These are phyloP conservation scores for Prunella himalayana DNA, from an alignment of 2,113 vertebrate species.

Conservation along the genomic window DNA sequence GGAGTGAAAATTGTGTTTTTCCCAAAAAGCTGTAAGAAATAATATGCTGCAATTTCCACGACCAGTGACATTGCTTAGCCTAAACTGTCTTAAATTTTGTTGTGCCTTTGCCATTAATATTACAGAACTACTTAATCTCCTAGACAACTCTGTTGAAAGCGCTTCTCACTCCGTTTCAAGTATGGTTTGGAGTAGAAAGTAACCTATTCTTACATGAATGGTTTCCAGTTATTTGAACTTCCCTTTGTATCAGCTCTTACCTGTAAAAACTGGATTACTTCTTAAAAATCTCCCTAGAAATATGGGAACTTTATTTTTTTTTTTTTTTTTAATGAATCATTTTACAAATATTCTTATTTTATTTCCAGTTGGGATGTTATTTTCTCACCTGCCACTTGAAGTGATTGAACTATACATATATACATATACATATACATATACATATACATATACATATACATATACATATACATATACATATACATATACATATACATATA, in stretches of 20 bases:
- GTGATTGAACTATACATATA: neutral
- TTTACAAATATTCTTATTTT: neutral
- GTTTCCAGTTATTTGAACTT: neutral
- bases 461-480: too few species aligned
- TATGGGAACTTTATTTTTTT: neutral
- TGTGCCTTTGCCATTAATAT: neutral
- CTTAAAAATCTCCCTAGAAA: neutral
- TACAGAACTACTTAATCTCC: neutral
- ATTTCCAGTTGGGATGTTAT: neutral
- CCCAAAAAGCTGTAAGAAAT: neutral
- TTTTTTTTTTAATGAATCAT: neutral
- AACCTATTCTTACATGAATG: neutral
- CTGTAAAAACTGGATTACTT: neutral
- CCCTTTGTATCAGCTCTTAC: neutral
- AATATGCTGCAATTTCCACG: neutral
- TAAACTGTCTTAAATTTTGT: neutral
- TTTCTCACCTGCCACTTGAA: neutral
- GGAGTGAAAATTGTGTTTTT: neutral
- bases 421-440: accelerated
- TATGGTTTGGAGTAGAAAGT: neutral
- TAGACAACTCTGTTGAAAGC: neutral
- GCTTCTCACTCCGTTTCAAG: neutral
- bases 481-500: accelerated
- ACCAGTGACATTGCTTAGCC: neutral
- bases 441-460: accelerated